These are phyloP conservation scores for Ostrea edulis DNA, from an alignment of 1,140 invertebrate genomes.

Conservation along the genomic window DNA sequence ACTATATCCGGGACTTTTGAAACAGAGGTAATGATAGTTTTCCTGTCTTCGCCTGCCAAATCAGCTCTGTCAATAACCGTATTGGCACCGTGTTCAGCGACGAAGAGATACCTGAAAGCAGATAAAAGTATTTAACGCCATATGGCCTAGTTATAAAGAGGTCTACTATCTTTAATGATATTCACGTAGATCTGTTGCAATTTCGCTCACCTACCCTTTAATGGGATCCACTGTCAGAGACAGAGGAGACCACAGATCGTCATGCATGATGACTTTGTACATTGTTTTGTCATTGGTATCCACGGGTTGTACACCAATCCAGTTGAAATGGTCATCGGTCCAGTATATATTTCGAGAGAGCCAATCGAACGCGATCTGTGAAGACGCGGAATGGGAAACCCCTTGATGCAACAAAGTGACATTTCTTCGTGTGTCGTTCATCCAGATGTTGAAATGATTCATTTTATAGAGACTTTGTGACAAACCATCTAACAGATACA, in stretches of 20 bases:
- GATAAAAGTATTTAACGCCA: constrained; percentile 26
- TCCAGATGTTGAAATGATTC: constrained; percentile 39
- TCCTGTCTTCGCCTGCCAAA: constrained; percentile 89
- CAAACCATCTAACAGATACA: constrained; percentile 31
- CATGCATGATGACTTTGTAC: constrained; percentile 63
- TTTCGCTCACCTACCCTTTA: constrained; percentile 61
- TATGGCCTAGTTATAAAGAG: not conserved
- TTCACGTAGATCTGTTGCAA: not conserved
- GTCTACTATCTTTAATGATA: too few relatives aligned
- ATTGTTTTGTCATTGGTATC: constrained; percentile 29
- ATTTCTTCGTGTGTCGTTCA: constrained; percentile 14
- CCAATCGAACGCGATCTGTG: constrained; percentile 91
- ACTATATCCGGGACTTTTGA: constrained; percentile 41
- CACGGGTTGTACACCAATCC: constrained; percentile 65
- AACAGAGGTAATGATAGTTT: not conserved
- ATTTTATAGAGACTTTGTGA: constrained; percentile 36
- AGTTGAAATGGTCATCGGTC: constrained; percentile 88
- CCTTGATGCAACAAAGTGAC: constrained; percentile 34
- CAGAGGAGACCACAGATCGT: constrained; percentile 59
- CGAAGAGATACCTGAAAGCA: constrained; percentile 72
- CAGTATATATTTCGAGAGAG: constrained; percentile 96
- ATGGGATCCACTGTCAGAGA: constrained; percentile 65
- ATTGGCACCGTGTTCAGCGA: constrained; percentile 94
- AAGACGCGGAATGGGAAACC: constrained; percentile 12
- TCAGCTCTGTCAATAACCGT: constrained; percentile 91